Evolutionary conservation across 2,888 invertebrate genomes (phyloP).

Genomic region (Caenorhabditis uteleia): DNA sequence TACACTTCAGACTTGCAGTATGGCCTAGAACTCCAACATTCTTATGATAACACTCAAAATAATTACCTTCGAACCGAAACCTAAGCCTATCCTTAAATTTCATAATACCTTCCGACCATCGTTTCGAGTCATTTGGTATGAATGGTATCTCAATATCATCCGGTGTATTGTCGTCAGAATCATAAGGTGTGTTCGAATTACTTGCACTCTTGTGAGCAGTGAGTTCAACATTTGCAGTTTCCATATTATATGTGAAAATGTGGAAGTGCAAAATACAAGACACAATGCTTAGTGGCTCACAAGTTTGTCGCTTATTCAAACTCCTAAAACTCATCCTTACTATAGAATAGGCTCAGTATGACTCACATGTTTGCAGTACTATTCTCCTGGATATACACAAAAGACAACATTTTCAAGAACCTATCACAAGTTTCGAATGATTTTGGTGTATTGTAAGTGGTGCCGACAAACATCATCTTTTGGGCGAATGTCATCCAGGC

Average conservation of each 20-base stretch:
- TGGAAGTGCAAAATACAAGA: constrained; percentile 18
- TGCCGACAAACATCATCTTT: constrained; percentile 19
- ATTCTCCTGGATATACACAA: constrained; percentile 1
- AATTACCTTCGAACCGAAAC: not conserved
- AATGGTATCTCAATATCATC: constrained; percentile 17
- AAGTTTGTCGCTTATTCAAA: too few relatives aligned
- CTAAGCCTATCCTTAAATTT: constrained; percentile 20
- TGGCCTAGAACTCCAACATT: not conserved
- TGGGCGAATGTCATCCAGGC: constrained; percentile 25
- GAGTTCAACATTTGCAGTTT: constrained; percentile 19
- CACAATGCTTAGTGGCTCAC: too few relatives aligned
- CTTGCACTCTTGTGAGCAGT: constrained; percentile 35
- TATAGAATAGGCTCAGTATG: too few relatives aligned
- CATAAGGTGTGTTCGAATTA: not conserved
- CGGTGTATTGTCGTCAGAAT: constrained; percentile 11
- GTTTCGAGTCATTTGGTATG: constrained; percentile 11
- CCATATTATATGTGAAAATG: constrained; percentile 13
- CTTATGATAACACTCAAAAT: too few relatives aligned
- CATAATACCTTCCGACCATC: not conserved
- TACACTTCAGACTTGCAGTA: constrained; percentile 1
- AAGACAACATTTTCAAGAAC: not conserved
- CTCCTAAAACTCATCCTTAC: too few relatives aligned
- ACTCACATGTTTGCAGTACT: not conserved
- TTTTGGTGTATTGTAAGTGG: not conserved
- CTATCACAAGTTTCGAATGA: not conserved